Evolutionary conservation across 2,113 vertebrate genomes (phyloP), one percentile per base, ranked within the genome.

Genomic region (Amazona guildingii): DNA sequence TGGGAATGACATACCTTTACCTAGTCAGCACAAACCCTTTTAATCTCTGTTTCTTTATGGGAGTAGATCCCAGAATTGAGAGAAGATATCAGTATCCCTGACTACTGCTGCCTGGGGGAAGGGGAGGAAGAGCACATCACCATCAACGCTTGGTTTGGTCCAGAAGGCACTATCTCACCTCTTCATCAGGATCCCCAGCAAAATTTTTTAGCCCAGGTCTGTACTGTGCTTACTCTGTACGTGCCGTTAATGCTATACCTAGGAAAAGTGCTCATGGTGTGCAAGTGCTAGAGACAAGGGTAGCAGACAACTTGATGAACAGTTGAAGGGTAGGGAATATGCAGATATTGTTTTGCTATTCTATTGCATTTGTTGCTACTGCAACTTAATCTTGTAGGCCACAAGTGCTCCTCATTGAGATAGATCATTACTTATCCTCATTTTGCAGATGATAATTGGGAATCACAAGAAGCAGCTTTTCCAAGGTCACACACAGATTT

Each of bases 121-220:
- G 98, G 98, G 16, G 99, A 99, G 13, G 99, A 99, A 64, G 99
- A 99, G 0, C 94, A 99, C 55, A 99, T 99, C 63, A 99, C 99
- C 23, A 98, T 99, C 24, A 99, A 99, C 0, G 99, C 99, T 37
- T 99, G 99, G 99, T 99, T 99, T 68, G 99, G 99, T 18, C 99
- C 99, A 28, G 90, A 85, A 46, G 99, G 99, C 48, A 99, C 99
- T 0, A 67, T 99, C 52, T 99, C 99, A 49, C 99, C 99, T 8
- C 98, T 99, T 37, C 99, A 99, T 92, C 99, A 99, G 63, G 99
- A 99, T 92, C 99, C 99, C 18, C 99, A 99, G 94, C 99, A 99
- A 86, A 99, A 99, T 95, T 99, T 99, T 83, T 97, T 99, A 79
- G 98, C 97, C 8, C 99, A 99, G 98, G 99, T 99, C 35, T 80